Percentiles rank a stretch among this genome's conserved stretches.
Conservation (phyloP, 1,140 invertebrate species). For the Dysdera silvatica region DNA sequence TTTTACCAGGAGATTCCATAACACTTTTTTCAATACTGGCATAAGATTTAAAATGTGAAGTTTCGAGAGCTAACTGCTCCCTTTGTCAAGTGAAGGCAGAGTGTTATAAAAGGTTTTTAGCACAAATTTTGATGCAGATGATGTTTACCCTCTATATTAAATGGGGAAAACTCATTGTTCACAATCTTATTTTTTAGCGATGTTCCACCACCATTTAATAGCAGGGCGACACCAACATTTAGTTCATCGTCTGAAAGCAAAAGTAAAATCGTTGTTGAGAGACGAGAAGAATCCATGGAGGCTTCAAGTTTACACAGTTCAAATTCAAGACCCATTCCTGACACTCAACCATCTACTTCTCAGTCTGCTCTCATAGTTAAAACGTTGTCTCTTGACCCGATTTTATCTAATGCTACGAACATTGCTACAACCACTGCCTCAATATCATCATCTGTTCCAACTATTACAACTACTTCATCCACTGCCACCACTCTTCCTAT, state of each 20-base stretch:
- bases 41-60: too few species aligned
- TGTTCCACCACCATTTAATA: slow-evolving; percentile 44
- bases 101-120: too few species aligned
- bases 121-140: too few species aligned
- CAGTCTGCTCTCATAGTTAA: slow-evolving; percentile 3
- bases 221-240: slow-evolving; percentile 51
- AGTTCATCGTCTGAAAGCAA: slow-evolving; percentile 67
- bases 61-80: too few species aligned
- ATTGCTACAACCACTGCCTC: background rate
- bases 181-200: slow-evolving; percentile 47
- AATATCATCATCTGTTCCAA: background rate
- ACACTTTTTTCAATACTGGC: too few species aligned
- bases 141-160: background rate
- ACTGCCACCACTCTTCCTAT: background rate
- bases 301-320: slow-evolving; percentile 51
- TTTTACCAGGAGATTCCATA: too few species aligned
- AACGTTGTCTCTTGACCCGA: slow-evolving; percentile 7
- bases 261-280: slow-evolving; percentile 73
- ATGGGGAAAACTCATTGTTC: slow-evolving; percentile 1
- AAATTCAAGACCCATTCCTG: slow-evolving; percentile 40
- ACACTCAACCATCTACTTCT: background rate
- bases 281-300: slow-evolving; percentile 59
- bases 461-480: slow-evolving; percentile 2
- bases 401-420: slow-evolving; percentile 3
- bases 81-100: too few species aligned